Percentiles rank a stretch among this genome's conserved stretches.
These are phyloP conservation scores for Panthera tigris DNA, from an alignment of 2,113 vertebrate genomes.

Conservation along the genomic window DNA sequence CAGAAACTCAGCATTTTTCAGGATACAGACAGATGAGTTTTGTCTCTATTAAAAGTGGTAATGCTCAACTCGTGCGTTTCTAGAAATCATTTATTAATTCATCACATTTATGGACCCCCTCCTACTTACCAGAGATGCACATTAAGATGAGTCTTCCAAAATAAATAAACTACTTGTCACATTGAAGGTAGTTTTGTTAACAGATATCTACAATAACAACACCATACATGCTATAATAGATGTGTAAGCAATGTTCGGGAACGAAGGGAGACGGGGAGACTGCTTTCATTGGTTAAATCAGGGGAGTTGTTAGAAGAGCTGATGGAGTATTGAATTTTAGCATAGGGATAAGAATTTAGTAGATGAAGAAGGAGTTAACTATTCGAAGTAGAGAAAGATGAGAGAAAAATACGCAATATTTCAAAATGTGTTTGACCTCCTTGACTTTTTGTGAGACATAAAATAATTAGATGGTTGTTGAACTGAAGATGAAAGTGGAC, in stretches of 20 bases:
- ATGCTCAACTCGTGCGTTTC: neutral
- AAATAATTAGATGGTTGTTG: neutral
- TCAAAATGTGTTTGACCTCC: neutral
- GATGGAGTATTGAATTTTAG: neutral
- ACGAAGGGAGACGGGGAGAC: no score
- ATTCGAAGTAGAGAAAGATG: neutral
- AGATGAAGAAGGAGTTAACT: neutral
- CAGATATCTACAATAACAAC: neutral
- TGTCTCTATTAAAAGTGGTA: neutral
- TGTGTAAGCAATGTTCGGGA: neutral
- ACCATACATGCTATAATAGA: neutral
- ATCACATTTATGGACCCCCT: neutral
- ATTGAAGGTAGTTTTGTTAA: neutral
- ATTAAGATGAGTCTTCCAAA: neutral
- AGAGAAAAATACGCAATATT: neutral
- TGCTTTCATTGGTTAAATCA: neutral
- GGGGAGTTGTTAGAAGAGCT: neutral
- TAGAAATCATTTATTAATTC: neutral
- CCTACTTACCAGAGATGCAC: neutral
- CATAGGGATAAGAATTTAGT: neutral
- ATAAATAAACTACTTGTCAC: neutral
- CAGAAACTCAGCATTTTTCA: neutral
- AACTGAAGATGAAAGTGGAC: neutral
- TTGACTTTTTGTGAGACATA: neutral
- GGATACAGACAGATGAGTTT: neutral